These are phyloP conservation scores for Chorisops tibialis DNA, from an alignment of 2,888 invertebrate species.

Conservation along the genomic window DNA sequence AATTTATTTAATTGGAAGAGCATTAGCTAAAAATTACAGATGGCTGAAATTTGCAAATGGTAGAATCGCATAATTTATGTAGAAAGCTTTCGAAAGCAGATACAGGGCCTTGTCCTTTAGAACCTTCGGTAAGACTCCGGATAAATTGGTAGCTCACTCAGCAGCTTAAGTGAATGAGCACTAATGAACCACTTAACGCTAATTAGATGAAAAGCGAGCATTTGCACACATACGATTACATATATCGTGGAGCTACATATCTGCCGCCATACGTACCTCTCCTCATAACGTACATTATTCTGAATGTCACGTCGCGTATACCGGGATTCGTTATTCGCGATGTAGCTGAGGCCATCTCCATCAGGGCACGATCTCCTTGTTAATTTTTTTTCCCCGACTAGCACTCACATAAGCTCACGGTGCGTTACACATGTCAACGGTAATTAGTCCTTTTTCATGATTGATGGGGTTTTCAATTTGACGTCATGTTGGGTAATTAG, in stretches of 20 bases:
- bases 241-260: not conserved
- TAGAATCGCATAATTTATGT: no score
- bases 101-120: no score
- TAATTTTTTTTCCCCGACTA: not conserved
- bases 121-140: not conserved
- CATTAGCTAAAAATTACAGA: no score
- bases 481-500: slow-evolving; percentile 30
- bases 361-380: no score
- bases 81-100: no score
- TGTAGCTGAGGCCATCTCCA: no score
- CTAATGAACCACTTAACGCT: slow-evolving; percentile 34
- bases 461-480: slow-evolving; percentile 34
- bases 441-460: slow-evolving; percentile 35
- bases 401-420: slow-evolving; percentile 17
- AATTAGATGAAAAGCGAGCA: slow-evolving; percentile 33
- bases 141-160: slow-evolving; percentile 9
- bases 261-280: no score
- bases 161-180: slow-evolving; percentile 26
- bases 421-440: slow-evolving; percentile 33
- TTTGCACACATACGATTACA: not conserved
- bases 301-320: no score
- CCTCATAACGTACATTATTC: no score
- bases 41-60: no score
- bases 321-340: no score
- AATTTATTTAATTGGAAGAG: no score